A percentile compares a stretch with the other conserved stretches of the same genome.
Evolutionary conservation across 2,797 vertebrate genomes (phyloP).

Genomic region (Microcaecilia unicolor): DNA sequence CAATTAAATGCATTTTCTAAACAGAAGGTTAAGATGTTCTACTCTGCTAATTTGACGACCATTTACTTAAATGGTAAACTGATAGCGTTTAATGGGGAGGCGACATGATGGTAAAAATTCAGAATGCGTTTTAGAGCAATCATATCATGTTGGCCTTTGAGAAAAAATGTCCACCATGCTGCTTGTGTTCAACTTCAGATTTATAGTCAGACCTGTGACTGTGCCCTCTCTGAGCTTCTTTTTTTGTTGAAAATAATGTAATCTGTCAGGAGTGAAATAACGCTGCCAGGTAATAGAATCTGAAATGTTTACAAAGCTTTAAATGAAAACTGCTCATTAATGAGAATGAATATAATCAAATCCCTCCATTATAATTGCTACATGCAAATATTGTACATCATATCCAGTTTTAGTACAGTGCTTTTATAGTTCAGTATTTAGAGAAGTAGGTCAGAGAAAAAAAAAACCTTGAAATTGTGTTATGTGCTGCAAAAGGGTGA

Average conservation of each 20-base stretch:
- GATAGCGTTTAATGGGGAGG: constrained; percentile 11
- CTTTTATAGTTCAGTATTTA: constrained; percentile 28
- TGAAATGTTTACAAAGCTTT: constrained; percentile 53
- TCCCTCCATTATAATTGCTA: constrained; percentile 40
- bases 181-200: constrained; percentile 1
- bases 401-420: constrained; percentile 38
- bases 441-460: constrained; percentile 13
- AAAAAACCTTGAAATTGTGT: constrained; percentile 26
- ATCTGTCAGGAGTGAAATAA: constrained; percentile 44
- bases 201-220: constrained; percentile 9
- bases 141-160: constrained; percentile 16
- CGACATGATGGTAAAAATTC: constrained; percentile 4
- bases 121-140: constrained; percentile 16
- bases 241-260: constrained; percentile 32
- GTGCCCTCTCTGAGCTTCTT: background rate
- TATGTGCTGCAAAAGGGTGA: constrained; percentile 12
- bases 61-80: too few species aligned
- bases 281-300: constrained; percentile 36
- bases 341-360: constrained; percentile 47
- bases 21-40: constrained; percentile 17
- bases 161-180: background rate
- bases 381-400: constrained; percentile 23
- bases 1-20: constrained; percentile 33
- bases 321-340: constrained; percentile 44
- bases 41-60: constrained; percentile 5